Evolutionary conservation across 2,888 invertebrate species (phyloP).

Genomic region (Criorhina ranunculi): DNA sequence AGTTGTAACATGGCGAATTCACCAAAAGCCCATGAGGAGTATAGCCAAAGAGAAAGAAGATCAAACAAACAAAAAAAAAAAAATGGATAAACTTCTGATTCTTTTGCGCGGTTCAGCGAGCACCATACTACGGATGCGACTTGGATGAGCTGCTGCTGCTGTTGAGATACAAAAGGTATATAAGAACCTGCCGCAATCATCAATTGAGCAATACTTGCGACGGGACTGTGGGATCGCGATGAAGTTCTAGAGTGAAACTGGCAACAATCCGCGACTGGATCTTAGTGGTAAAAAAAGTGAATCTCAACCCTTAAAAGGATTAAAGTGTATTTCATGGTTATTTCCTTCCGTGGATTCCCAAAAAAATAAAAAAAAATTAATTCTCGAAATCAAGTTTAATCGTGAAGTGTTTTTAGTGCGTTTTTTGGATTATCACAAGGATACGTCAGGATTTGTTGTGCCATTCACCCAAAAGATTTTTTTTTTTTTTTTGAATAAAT

Average conservation of each 20-base stretch:
- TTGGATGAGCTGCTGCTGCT: conserved; percentile 62
- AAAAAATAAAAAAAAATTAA: too few species aligned
- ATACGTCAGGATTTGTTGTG: conserved; percentile 43
- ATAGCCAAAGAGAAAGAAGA: conserved; percentile 64
- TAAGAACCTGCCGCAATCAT: conserved; percentile 80
- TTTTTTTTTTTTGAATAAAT: background rate
- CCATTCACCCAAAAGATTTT: conserved; percentile 5
- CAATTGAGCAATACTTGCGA: conserved; percentile 80
- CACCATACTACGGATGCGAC: conserved; percentile 44
- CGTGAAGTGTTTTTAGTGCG: conserved; percentile 34
- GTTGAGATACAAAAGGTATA: conserved; percentile 78
- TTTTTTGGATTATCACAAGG: conserved; percentile 39
- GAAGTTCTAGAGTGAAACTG: conserved; percentile 77
- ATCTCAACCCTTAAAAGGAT: conserved; percentile 57
- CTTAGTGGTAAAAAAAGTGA: conserved; percentile 60
- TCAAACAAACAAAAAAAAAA: conserved; percentile 46
- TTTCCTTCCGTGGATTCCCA: background rate
- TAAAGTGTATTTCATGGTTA: conserved; percentile 31
- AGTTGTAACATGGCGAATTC: conserved; percentile 64
- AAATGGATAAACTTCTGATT: conserved; percentile 53
- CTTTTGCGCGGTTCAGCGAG: conserved; percentile 63
- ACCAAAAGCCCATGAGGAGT: conserved; percentile 49
- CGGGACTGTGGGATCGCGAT: conserved; percentile 79
- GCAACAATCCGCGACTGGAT: conserved; percentile 54
- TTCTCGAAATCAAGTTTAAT: background rate